Conservation (phyloP, 2,888 invertebrate genomes). For the Limnephilus auricula region DNA sequence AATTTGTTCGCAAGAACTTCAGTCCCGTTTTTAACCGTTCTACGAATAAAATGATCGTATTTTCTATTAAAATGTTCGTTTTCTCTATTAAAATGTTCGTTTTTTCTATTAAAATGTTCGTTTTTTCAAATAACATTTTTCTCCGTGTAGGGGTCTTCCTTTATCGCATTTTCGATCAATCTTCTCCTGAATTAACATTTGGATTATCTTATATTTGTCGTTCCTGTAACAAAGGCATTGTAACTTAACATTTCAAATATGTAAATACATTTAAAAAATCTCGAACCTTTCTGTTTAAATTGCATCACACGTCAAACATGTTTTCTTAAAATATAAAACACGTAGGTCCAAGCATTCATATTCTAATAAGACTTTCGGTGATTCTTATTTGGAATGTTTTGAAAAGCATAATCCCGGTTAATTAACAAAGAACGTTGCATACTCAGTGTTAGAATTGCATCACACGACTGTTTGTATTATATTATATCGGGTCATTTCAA, state of each 20-base stretch:
- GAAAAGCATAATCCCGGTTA: conserved; percentile 36
- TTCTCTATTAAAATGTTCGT: too few species aligned
- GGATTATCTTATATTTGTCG: too few species aligned
- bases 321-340: neutral
- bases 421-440: conserved; percentile 33
- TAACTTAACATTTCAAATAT: neutral
- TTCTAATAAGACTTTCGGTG: conserved; percentile 16
- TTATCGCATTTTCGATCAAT: too few species aligned
- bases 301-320: neutral
- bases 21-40: too few species aligned
- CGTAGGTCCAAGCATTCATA: neutral
- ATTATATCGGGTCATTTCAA: conserved; percentile 11
- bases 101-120: too few species aligned
- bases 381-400: conserved; percentile 29
- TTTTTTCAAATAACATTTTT: too few species aligned
- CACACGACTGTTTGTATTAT: conserved; percentile 27
- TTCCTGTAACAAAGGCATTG: too few species aligned
- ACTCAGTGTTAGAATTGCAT: conserved; percentile 18
- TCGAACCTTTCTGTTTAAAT: neutral
- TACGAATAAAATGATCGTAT: too few species aligned
- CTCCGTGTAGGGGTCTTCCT: too few species aligned
- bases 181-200: too few species aligned
- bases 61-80: too few species aligned
- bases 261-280: neutral
- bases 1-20: too few species aligned